Evolutionary conservation across 2,797 vertebrate species (phyloP).

Genomic region (Siniperca undulata): DNA sequence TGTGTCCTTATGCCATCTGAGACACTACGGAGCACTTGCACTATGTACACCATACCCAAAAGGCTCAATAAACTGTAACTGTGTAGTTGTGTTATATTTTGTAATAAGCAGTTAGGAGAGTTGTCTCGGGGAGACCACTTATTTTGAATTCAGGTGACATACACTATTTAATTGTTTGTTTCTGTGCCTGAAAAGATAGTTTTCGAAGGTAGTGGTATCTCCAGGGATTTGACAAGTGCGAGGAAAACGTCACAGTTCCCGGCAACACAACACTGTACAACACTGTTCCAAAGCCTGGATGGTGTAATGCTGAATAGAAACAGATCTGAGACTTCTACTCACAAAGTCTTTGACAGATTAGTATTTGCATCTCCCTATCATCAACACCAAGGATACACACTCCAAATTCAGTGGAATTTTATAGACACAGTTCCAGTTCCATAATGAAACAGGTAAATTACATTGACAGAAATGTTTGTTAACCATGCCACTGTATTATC

Average conservation of each 20-base stretch:
- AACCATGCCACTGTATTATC: neutral
- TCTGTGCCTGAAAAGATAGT: conserved; percentile 15
- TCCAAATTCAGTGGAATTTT: neutral
- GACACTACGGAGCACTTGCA: neutral
- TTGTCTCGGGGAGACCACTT: conserved; percentile 41
- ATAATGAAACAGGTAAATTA: neutral
- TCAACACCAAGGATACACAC: no score
- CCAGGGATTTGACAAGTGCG: neutral
- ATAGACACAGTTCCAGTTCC: neutral
- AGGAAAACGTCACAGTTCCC: neutral
- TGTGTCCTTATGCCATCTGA: neutral
- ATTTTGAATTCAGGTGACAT: conserved; percentile 16
- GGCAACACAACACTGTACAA: neutral
- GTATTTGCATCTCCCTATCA: neutral
- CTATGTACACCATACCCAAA: neutral
- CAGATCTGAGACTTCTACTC: neutral
- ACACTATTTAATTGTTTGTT: conserved; percentile 19
- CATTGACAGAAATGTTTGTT: neutral
- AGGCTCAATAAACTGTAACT: conserved; percentile 27
- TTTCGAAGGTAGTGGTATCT: conserved; percentile 6
- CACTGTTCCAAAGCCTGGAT: neutral
- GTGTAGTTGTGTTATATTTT: conserved; percentile 16
- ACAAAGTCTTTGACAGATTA: neutral
- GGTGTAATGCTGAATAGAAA: neutral
- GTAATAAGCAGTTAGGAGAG: conserved; percentile 30